Conservation (phyloP, 2,888 invertebrate species). For the Tipula helvola region DNA sequence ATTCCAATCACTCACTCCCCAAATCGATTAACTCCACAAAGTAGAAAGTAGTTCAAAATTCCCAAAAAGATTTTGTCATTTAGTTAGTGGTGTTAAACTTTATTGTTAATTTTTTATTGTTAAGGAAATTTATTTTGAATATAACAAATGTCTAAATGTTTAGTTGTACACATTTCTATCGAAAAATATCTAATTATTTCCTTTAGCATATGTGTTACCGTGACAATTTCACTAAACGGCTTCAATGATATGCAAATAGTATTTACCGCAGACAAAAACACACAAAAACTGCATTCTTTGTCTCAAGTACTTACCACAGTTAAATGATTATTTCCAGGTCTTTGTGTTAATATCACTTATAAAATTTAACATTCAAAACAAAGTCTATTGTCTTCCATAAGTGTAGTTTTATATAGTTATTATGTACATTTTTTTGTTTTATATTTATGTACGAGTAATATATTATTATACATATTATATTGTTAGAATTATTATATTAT, state of each 20-base stretch:
- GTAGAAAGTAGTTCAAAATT: too few species aligned
- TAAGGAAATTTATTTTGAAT: too few species aligned
- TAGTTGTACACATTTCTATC: too few species aligned
- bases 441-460: background rate
- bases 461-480: background rate
- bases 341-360: background rate
- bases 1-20: too few species aligned
- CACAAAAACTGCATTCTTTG: background rate
- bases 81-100: too few species aligned
- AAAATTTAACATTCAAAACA: background rate
- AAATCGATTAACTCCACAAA: too few species aligned
- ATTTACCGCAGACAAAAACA: background rate
- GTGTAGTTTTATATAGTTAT: background rate
- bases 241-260: background rate
- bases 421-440: background rate
- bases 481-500: background rate
- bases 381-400: background rate
- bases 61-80: too few species aligned
- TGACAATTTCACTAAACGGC: background rate
- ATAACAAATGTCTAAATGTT: too few species aligned
- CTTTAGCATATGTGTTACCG: too few species aligned
- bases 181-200: too few species aligned
- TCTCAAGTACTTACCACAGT: background rate
- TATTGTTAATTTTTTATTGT: too few species aligned
- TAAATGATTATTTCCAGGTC: background rate